Conservation (phyloP, 2,888 invertebrate species). For the Trichogramma evanescens region DNA sequence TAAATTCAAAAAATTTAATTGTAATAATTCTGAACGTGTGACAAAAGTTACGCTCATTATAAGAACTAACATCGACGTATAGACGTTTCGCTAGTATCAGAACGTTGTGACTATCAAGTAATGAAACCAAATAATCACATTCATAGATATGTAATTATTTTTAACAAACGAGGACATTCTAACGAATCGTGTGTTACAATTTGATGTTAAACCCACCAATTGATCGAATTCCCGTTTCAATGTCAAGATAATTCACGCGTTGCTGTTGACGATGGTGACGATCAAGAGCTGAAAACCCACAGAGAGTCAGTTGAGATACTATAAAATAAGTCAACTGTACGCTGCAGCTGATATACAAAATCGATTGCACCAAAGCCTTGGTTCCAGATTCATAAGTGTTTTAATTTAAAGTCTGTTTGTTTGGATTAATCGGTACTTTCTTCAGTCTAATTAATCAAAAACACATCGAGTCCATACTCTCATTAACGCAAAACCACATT, state of each 20-base stretch:
- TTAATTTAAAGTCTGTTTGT: background rate
- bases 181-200: background rate
- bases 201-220: background rate
- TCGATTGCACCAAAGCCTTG: too few species aligned
- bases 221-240: background rate
- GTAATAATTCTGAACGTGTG: too few species aligned
- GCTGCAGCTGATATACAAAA: too few species aligned
- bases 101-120: too few species aligned
- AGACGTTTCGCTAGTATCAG: too few species aligned
- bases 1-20: too few species aligned
- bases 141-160: background rate
- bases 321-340: too few species aligned
- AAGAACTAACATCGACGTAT: too few species aligned
- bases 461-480: background rate
- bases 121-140: too few species aligned
- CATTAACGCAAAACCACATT: too few species aligned
- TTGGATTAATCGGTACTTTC: background rate
- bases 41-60: too few species aligned
- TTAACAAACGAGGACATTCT: background rate
- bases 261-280: background rate
- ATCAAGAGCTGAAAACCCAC: conserved; percentile 9
- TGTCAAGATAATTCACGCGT: background rate
- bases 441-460: background rate
- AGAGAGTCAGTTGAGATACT: background rate
- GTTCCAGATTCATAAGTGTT: background rate